Evolutionary conservation across 2,888 invertebrate species (phyloP).

Genomic region (Cheilosia urbana): DNA sequence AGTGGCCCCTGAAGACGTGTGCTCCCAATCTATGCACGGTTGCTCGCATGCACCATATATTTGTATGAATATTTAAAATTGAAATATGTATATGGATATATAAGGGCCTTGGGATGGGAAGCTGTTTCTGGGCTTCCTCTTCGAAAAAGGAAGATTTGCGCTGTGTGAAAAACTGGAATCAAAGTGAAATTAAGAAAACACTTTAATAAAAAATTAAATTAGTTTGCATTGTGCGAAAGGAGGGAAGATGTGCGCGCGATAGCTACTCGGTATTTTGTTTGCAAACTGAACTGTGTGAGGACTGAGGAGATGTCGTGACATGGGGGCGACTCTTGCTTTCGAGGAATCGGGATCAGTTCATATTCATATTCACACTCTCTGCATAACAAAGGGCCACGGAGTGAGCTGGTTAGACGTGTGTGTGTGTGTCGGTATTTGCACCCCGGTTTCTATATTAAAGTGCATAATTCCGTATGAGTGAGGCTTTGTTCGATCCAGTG

Average conservation of each 20-base stretch:
- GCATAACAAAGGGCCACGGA: slow-evolving; percentile 20
- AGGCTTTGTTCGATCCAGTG: slow-evolving; percentile 32
- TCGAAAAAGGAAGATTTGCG: slow-evolving; percentile 12
- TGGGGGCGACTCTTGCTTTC: slow-evolving; percentile 54
- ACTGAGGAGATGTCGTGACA: slow-evolving; percentile 1
- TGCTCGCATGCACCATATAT: slow-evolving; percentile 36
- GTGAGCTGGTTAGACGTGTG: not conserved
- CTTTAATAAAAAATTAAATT: slow-evolving; percentile 65
- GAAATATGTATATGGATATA: not conserved
- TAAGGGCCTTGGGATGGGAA: slow-evolving; percentile 8
- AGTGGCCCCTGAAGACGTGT: slow-evolving; percentile 47
- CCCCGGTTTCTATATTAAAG: slow-evolving; percentile 11
- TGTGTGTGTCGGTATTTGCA: slow-evolving; percentile 11
- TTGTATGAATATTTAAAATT: slow-evolving; percentile 36
- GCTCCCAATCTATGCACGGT: slow-evolving; percentile 41
- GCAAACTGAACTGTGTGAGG: slow-evolving; percentile 1
- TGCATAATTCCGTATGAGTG: slow-evolving; percentile 24
- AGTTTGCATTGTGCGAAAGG: slow-evolving; percentile 36
- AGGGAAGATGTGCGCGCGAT: not conserved
- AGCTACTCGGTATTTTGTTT: not conserved
- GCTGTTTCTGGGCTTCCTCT: not conserved
- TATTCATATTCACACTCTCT: slow-evolving; percentile 45
- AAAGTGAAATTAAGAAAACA: slow-evolving; percentile 62
- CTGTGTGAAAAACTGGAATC: slow-evolving; percentile 46
- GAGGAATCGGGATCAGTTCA: slow-evolving; percentile 44